A percentile compares a stretch with the other conserved stretches of the same genome.
Conservation (phyloP, 1,140 invertebrate species). For the Lordiphosa stackelbergi region DNA sequence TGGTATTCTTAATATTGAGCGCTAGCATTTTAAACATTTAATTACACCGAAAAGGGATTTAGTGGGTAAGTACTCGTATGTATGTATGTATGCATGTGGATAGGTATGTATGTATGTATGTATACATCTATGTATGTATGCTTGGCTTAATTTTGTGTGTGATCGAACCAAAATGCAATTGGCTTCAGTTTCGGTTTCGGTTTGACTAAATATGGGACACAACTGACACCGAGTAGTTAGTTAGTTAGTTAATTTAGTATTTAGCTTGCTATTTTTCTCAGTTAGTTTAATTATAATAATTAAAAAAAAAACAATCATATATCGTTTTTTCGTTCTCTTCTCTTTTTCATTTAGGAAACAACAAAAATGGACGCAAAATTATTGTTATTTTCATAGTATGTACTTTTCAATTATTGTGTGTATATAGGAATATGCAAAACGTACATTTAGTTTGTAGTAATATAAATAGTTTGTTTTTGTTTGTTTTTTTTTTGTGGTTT, state of each 20-base stretch:
- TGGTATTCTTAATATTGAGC: conserved; percentile 39
- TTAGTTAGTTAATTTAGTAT: conserved; percentile 26
- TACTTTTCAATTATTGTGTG: conserved; percentile 34
- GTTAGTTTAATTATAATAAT: too few relatives aligned
- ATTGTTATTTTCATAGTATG: conserved; percentile 52
- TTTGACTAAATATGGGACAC: conserved; percentile 26
- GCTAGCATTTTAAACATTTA: conserved; percentile 59
- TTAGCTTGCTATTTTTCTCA: conserved; percentile 6
- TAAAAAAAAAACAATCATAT: conserved; percentile 6
- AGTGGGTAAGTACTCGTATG: conserved; percentile 17
- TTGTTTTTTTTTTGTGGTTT: conserved; percentile 17
- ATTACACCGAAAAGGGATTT: conserved; percentile 58
- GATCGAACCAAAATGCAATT: conserved; percentile 6
- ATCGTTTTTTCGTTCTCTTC: conserved; percentile 7
- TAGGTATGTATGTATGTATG: conserved; percentile 7
- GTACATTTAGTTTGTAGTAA: conserved; percentile 44
- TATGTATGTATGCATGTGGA: conserved; percentile 32
- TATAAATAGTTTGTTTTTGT: conserved; percentile 10
- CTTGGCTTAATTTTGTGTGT: conserved; percentile 7
- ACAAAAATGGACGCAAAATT: conserved; percentile 74
- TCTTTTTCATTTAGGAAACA: conserved; percentile 57
- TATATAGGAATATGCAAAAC: conserved; percentile 72
- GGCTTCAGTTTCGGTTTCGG: conserved; percentile 1
- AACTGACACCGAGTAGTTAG: conserved; percentile 55
- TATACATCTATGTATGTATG: conserved; percentile 9